Percentiles rank a stretch among this genome's conserved stretches.
Evolutionary conservation across 2,797 vertebrate genomes (phyloP).

Genomic region (Pristis pectinata): DNA sequence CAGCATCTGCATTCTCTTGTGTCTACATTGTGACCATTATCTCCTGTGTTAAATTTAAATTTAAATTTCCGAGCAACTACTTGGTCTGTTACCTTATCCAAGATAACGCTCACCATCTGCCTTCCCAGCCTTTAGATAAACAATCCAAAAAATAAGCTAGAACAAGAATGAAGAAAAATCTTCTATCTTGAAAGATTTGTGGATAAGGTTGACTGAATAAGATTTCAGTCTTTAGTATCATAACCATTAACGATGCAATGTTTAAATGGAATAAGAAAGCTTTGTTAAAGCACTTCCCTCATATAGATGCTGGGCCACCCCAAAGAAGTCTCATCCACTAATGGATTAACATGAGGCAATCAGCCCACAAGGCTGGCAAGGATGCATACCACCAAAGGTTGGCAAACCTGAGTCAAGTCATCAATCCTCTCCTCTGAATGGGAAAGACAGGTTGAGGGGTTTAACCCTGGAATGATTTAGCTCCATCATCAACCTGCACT

Average conservation of each 20-base stretch:
- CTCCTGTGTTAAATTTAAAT: not conserved
- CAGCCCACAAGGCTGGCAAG: not conserved
- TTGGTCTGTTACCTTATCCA: not conserved
- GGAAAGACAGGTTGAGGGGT: not conserved
- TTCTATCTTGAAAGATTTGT: not conserved
- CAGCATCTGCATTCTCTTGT: too few relatives aligned
- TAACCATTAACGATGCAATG: not conserved
- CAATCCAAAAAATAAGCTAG: not conserved
- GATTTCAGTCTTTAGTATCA: not conserved
- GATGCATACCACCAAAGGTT: not conserved
- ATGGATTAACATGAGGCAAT: not conserved
- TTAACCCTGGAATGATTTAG: not conserved
- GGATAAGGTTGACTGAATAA: not conserved
- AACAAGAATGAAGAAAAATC: not conserved
- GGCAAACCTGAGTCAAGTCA: not conserved
- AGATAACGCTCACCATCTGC: not conserved
- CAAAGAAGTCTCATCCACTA: not conserved
- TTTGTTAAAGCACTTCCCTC: not conserved
- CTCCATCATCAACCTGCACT: too few relatives aligned
- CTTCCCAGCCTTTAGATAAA: not conserved
- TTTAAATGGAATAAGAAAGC: not conserved
- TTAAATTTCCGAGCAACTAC: not conserved
- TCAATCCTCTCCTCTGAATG: not conserved
- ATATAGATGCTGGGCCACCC: not conserved
- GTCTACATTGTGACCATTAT: not conserved